Base-by-base conservation (phyloP, 1,140 invertebrate genomes). In the Brachionus paranguensis region DNA sequence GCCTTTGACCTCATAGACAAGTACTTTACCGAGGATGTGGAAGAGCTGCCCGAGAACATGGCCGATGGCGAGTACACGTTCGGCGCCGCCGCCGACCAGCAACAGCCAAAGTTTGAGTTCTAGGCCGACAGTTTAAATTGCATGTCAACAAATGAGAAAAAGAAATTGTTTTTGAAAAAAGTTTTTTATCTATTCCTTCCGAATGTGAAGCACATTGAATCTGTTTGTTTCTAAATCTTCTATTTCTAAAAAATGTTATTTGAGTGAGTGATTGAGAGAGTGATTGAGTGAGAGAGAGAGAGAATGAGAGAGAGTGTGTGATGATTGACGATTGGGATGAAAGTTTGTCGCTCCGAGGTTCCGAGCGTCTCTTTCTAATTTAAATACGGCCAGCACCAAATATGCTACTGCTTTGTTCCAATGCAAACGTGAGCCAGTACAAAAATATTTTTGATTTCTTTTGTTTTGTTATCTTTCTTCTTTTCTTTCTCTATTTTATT, bases 1-100 rank as follows among this genome's bases (percentile, higher is more conserved):
- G 94, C 96, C 17, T 96, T 96, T 88, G 94, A 96, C 87, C 95
- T 99, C 84, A 98, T 81, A 2, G 78, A 81, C 20, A 60, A 68
- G 10, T 81, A 81, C 47, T 81, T 81, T 81, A 64, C 78, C 0
- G 45, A 76, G 8, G 72, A 76, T 27, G 17, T 29, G 5, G 72
- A 76, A 76, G 72, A 76, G 12, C 10, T 76, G 27, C 45, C 72
- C 1, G 45, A 37, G 11, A 76, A 76, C 17, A 76, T 76, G 47
- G 14, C 17, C 41, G 72, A 76, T 29, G 33, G 24, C 14, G 43
- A 76, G 24, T 76, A 76, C 20, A 29, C 43, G 3, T 76, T 76
- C 7, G 72, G 72, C 72, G 7, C n/a, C 17, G 17, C 41, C 1
- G 5, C 11, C 12, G 29, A 20, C 43, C n/a, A 12, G 2, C 11